Evolutionary conservation across 2,888 invertebrate genomes (phyloP), one percentile per base, ranked within the genome.

Genomic region (Baronia brevicornis): DNA sequence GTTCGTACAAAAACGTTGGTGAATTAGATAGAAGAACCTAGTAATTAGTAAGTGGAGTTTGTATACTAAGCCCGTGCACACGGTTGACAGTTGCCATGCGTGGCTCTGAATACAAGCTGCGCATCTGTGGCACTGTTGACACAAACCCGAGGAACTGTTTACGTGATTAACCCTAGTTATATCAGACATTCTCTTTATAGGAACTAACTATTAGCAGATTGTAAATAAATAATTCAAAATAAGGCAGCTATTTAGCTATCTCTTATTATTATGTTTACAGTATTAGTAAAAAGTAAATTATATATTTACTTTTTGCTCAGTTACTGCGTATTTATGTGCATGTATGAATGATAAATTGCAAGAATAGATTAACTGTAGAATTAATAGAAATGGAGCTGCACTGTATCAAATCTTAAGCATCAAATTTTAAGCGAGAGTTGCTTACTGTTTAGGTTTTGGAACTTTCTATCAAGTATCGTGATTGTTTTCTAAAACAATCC

Each of bases 141-240:
- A 58, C 44, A 46, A 18, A 39, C 44, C 42, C 37, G 41, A 45
- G 58, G 53, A 58, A 54, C 60, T 69, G 65, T 67, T 67, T 57
- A 53, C 61, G 60, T 71, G 67, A 77, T 79, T 70, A 74, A 27
- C 68, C 50, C 27, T 55, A 57, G 67, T 61, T 56, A 58, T 58
- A 59, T 79, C 71, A 71, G 67, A 64, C 66, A 82, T 79, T 78
- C 79, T 54, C 74, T 79, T 75, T 78, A 68, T 62, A 54, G 13
- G 11, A 12, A 6, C 28, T 19, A 20, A 18, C 20, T 8, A n/a
- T 29, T n/a, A n/a, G n/a, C n/a, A n/a, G n/a, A n/a, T n/a, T n/a
- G n/a, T n/a, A n/a, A n/a, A n/a, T n/a, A n/a, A n/a, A n/a, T n/a
- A n/a, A n/a, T n/a, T n/a, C n/a, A n/a, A n/a, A n/a, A n/a, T n/a